These are phyloP conservation scores for Didymodactylos carnosus DNA, from an alignment of 2,888 invertebrate species.

Conservation along the genomic window DNA sequence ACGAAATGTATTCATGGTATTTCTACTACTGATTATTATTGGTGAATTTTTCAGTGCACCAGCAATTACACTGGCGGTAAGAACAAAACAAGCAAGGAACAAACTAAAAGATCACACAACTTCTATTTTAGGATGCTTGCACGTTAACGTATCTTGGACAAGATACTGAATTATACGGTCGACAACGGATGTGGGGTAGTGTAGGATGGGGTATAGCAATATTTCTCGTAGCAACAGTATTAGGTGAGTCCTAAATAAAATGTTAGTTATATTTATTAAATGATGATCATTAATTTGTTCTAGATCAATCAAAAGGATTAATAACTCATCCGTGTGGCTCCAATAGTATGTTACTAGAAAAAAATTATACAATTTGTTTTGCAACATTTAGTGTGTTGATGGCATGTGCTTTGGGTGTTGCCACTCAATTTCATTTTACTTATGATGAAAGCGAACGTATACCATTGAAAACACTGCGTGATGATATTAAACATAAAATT, in stretches of 20 bases:
- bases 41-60: slow-evolving; percentile 95
- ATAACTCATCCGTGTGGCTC: slow-evolving; percentile 69
- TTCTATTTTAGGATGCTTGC: slow-evolving; percentile 36
- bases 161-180: slow-evolving; percentile 53
- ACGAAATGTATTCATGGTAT: slow-evolving; percentile 78
- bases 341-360: slow-evolving; percentile 63
- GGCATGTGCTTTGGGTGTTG: slow-evolving; percentile 75
- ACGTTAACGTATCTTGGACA: slow-evolving; percentile 51
- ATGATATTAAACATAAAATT: not conserved
- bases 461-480: slow-evolving; percentile 15
- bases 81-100: slow-evolving; percentile 60
- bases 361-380: slow-evolving; percentile 95
- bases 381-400: slow-evolving; percentile 88
- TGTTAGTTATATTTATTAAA: not conserved
- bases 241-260: not conserved
- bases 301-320: slow-evolving; percentile 89
- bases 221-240: slow-evolving; percentile 66
- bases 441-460: slow-evolving; percentile 17
- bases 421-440: slow-evolving; percentile 56
- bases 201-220: slow-evolving; percentile 93
- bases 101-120: too few relatives aligned
- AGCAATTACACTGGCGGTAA: slow-evolving; percentile 59
- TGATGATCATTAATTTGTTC: slow-evolving; percentile 40
- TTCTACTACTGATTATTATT: slow-evolving; percentile 70
- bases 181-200: slow-evolving; percentile 92